Evolutionary conservation across 2,797 vertebrate species (phyloP).

Genomic region (Stomatorhinus walkeri): DNA sequence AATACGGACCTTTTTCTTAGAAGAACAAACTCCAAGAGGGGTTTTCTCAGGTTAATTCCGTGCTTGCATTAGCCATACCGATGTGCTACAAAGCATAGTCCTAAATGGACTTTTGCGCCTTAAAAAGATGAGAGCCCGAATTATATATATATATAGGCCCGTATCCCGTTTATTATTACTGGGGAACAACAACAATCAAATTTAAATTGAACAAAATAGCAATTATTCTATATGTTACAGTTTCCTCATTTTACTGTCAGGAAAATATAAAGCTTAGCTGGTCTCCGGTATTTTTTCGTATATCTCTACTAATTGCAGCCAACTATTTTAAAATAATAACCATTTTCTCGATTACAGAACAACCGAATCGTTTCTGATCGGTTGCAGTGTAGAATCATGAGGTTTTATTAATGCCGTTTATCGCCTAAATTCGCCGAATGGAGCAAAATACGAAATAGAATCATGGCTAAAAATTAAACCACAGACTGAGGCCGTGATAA

Average conservation of each 20-base stretch:
- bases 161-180: background rate
- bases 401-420: background rate
- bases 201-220: background rate
- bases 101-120: background rate
- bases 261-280: background rate
- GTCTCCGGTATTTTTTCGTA: background rate
- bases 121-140: background rate
- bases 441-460: background rate
- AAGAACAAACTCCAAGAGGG: conserved; percentile 1
- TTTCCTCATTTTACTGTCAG: background rate
- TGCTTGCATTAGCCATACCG: background rate
- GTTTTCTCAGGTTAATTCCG: conserved; percentile 11
- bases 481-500: background rate
- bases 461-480: background rate
- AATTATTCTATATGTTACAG: background rate
- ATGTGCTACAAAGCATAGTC: conserved; percentile 10
- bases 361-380: background rate
- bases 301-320: background rate
- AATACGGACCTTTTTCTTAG: background rate
- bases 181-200: background rate
- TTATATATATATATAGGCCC: background rate
- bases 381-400: background rate
- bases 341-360: background rate
- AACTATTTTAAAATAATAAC: background rate
- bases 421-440: background rate